Percentiles rank a stretch among this genome's conserved stretches.
phyloP scores from a whole-genome alignment of 2,797 vertebrate genomes.

The Sphaeramia orbicularis region DNA sequence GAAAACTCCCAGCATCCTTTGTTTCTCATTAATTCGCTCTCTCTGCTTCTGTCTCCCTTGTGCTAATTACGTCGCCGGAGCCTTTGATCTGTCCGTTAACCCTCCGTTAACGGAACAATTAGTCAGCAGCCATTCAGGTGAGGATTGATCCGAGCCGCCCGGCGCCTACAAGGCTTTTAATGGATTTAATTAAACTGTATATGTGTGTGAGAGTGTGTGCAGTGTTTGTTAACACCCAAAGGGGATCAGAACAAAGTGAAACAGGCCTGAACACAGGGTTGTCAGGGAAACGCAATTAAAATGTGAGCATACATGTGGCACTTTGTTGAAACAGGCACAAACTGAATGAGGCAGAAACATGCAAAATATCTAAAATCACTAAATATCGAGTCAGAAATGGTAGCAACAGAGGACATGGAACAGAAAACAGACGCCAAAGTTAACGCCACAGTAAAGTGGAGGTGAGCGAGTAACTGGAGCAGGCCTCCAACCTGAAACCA shows the following conservation, averaged over 20 bases:
- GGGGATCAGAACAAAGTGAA: constrained; percentile 60
- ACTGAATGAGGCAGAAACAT: constrained; percentile 11
- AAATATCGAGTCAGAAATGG: constrained; percentile 19
- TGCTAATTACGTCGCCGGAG: constrained; percentile 68
- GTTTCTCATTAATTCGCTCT: constrained; percentile 63
- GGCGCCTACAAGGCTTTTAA: constrained; percentile 80
- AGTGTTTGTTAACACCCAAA: constrained; percentile 38
- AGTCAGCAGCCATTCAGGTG: constrained; percentile 81
- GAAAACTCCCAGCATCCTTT: constrained; percentile 69
- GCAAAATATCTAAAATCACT: constrained; percentile 19
- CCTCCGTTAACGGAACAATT: constrained; percentile 79
- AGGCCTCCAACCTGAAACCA: too few species aligned
- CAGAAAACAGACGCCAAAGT: too few species aligned
- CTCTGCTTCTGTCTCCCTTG: constrained; percentile 42
- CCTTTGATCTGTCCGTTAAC: constrained; percentile 82
- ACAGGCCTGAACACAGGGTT: constrained; percentile 56
- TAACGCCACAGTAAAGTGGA: too few species aligned
- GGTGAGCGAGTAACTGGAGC: too few species aligned
- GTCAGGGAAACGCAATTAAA: constrained; percentile 71
- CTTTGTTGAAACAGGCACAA: constrained; percentile 36
- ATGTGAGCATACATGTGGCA: constrained; percentile 36
- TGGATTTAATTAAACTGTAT: constrained; percentile 83
- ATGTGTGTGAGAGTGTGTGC: constrained; percentile 22
- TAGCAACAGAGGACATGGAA: constrained; percentile 4
- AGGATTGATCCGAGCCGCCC: constrained; percentile 76